These are phyloP conservation scores for Campodea augens DNA, from an alignment of 1,140 invertebrate species.

Conservation along the genomic window DNA sequence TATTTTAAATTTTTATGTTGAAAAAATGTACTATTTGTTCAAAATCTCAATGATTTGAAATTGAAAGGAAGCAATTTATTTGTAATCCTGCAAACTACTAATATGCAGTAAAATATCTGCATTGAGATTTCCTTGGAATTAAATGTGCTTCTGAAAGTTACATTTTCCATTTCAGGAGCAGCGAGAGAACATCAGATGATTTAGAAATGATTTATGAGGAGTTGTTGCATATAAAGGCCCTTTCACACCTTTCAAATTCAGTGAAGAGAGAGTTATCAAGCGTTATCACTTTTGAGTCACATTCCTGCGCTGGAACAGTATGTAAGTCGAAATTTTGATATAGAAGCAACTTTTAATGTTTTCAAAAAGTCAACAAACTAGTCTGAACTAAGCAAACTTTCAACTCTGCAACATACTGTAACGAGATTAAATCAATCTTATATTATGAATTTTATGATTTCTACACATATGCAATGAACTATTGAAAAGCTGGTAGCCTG, in stretches of 20 bases:
- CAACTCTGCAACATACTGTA: no score
- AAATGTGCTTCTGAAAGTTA: background rate
- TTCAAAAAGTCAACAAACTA: no score
- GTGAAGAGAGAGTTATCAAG: conserved; percentile 62
- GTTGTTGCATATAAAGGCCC: conserved; percentile 57
- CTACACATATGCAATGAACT: no score
- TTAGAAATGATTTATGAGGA: conserved; percentile 72
- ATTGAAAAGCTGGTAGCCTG: no score
- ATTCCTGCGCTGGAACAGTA: conserved; percentile 53
- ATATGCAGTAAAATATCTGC: conserved; percentile 1
- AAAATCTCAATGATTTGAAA: no score
- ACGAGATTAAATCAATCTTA: no score
- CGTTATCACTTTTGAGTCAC: conserved; percentile 63
- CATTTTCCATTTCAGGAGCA: conserved; percentile 28
- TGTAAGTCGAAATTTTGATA: conserved; percentile 38
- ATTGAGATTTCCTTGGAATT: background rate
- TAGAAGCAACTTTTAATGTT: no score
- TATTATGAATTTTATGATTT: no score
- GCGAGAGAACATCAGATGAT: conserved; percentile 57
- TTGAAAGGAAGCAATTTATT: no score
- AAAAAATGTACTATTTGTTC: no score
- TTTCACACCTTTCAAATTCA: conserved; percentile 62
- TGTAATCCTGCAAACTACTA: background rate
- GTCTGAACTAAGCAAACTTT: no score
- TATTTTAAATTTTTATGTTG: no score